Conservation (phyloP, 2,113 vertebrate genomes). For the Bubo blakistoni region DNA sequence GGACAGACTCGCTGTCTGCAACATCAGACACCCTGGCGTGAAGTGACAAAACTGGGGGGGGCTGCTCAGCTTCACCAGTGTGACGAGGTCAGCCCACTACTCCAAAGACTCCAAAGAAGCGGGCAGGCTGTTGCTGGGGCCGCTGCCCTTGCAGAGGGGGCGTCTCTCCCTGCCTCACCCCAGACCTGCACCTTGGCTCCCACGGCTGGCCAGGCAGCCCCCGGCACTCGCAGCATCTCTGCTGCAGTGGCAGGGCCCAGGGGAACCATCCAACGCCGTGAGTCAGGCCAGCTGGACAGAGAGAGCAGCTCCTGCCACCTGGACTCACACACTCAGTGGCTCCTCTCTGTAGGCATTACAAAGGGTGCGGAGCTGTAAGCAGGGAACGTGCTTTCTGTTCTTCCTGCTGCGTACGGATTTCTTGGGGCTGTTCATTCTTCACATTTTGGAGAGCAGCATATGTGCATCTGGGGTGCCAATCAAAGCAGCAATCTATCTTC, state of each 20-base stretch:
- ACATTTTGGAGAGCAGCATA: neutral
- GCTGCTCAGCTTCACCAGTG: neutral
- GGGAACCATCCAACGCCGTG: too few relatives aligned
- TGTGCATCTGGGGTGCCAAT: neutral
- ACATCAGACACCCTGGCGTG: neutral
- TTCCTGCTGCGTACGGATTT: neutral
- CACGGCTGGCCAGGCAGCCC: neutral
- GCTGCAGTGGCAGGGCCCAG: too few relatives aligned
- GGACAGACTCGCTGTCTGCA: constrained; percentile 16
- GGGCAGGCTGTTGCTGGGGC: neutral
- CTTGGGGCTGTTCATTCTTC: neutral
- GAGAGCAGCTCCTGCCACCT: neutral
- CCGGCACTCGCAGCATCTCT: too few relatives aligned
- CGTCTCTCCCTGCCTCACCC: neutral
- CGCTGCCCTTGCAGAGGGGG: neutral
- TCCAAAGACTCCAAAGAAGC: neutral
- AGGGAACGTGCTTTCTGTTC: neutral
- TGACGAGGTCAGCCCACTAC: constrained; percentile 9
- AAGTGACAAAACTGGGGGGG: constrained; percentile 31
- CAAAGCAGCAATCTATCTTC: neutral
- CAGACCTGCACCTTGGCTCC: neutral
- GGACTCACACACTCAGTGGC: neutral
- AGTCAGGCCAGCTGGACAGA: neutral
- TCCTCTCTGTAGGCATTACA: neutral
- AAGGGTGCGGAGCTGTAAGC: neutral